A percentile compares a stretch with the other conserved stretches of the same genome.
phyloP scores from a whole-genome alignment of 2,113 vertebrate genomes.

The Orientallactaga bullata region DNA sequence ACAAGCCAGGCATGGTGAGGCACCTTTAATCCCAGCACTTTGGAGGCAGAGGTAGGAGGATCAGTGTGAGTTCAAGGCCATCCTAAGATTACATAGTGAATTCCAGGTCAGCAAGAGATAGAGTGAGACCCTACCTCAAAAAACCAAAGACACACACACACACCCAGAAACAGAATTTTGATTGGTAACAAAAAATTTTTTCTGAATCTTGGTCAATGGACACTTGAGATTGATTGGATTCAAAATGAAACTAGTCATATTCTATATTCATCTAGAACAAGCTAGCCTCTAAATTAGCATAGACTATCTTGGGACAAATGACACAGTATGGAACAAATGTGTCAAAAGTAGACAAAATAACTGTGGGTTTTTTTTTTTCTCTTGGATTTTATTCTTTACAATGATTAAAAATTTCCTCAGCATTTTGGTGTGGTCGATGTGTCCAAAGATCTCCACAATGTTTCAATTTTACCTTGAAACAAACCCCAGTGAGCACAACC shows the following conservation, averaged over 20 bases:
- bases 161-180: conserved; percentile 5
- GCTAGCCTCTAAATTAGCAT: background rate
- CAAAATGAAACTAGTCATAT: background rate
- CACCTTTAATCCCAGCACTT: no score
- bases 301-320: background rate
- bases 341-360: background rate
- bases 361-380: background rate
- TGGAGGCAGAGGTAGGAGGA: no score
- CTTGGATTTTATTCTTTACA: background rate
- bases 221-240: background rate
- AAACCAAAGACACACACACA: no score
- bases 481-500: conserved; percentile 51
- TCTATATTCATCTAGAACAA: background rate
- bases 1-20: no score
- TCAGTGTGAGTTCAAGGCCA: no score
- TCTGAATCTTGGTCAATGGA: background rate
- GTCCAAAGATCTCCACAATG: conserved; percentile 26
- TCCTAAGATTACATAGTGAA: no score
- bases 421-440: background rate
- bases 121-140: no score
- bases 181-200: background rate
- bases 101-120: no score
- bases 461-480: conserved; percentile 71
- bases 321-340: background rate
- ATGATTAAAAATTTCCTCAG: conserved; percentile 43